Evolutionary conservation across 2,797 vertebrate genomes (phyloP).

Genomic region (Potorous gilbertii): DNA sequence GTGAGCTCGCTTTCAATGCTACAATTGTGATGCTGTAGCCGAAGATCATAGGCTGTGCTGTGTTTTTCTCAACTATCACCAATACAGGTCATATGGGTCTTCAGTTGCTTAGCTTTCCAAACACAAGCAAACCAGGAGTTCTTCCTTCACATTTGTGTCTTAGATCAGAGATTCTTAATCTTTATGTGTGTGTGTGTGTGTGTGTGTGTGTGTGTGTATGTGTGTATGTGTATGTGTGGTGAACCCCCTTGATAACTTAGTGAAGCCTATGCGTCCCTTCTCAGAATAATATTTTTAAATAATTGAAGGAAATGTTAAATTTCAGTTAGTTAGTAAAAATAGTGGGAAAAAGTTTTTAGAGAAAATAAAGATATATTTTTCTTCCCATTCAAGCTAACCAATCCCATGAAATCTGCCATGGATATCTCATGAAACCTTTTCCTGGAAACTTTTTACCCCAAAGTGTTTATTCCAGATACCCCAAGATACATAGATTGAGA

Average conservation of each 20-base stretch:
- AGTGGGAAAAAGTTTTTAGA: not conserved
- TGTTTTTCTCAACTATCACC: not conserved
- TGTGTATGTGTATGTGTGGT: not conserved
- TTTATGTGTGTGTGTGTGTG: not conserved
- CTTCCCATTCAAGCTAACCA: not conserved
- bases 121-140: not conserved
- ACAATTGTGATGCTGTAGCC: not conserved
- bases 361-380: not conserved
- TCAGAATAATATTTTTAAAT: not conserved
- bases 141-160: not conserved
- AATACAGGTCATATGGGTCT: not conserved
- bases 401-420: not conserved
- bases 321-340: not conserved
- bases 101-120: not conserved
- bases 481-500: conserved; percentile 13
- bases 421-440: not conserved
- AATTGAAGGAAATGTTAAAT: not conserved
- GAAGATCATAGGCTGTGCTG: not conserved
- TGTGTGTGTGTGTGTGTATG: not conserved
- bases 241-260: not conserved
- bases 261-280: not conserved
- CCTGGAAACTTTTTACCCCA: not conserved
- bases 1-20: not conserved
- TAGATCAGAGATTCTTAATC: not conserved
- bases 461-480: not conserved